Conservation (phyloP, 1,140 invertebrate genomes). For the Teleogryllus occipitalis region DNA sequence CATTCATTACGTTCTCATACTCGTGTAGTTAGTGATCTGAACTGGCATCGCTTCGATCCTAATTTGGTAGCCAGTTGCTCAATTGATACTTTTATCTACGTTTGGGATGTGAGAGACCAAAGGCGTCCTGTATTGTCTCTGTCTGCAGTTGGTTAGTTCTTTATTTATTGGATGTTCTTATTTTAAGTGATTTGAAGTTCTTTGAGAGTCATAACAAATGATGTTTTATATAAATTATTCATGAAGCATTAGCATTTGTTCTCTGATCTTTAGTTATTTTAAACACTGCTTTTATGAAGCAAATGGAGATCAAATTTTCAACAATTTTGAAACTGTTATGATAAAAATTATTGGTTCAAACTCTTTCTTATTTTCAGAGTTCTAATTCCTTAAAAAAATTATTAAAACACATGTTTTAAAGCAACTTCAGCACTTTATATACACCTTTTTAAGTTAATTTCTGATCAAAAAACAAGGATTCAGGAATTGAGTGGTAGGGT, state of each 20-base stretch:
- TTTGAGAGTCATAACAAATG: no score
- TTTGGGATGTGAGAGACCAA: slow-evolving; percentile 86
- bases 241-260: no score
- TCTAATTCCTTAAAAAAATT: background rate
- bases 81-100: slow-evolving; percentile 85
- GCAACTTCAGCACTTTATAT: background rate
- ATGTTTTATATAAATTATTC: no score
- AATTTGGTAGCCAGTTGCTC: slow-evolving; percentile 86
- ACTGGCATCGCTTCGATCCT: slow-evolving; percentile 87
- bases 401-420: background rate
- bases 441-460: background rate
- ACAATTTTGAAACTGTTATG: no score
- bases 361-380: no score
- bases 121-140: slow-evolving; percentile 70
- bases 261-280: no score
- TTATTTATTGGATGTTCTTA: background rate
- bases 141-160: slow-evolving; percentile 59
- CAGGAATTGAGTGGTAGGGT: background rate
- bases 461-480: background rate
- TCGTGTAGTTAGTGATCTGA: slow-evolving; percentile 81
- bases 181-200: background rate
- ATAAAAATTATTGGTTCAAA: no score
- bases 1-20: slow-evolving; percentile 77
- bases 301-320: no score
- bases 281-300: no score